phyloP scores from a whole-genome alignment of 1,140 invertebrate genomes.

The Ridgeia piscesae region DNA sequence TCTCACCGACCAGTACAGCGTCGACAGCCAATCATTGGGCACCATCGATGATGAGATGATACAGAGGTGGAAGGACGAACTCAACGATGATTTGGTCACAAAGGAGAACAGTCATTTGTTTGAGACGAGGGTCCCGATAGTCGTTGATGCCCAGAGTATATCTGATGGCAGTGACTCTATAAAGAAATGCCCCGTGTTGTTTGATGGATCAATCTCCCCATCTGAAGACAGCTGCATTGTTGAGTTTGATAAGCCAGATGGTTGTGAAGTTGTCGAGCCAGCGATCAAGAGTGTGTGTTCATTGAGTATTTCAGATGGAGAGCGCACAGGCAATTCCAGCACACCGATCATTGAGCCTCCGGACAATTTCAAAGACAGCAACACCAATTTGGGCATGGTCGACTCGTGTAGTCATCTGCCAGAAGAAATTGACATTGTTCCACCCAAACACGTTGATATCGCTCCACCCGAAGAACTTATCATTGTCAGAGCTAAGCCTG shows the following conservation, averaged over 20 bases:
- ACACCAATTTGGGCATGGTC: not conserved
- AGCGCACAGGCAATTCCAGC: not conserved
- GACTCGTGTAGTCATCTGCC: not conserved
- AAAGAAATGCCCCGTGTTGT: not conserved
- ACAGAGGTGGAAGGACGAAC: not conserved
- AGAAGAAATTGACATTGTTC: not conserved
- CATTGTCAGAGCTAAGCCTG: not conserved
- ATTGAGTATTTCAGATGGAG: not conserved
- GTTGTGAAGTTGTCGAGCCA: not conserved
- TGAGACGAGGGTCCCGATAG: not conserved
- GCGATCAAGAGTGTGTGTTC: not conserved
- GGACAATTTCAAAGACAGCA: not conserved
- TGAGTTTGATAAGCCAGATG: not conserved
- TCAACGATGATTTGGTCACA: not conserved
- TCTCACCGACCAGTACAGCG: not conserved
- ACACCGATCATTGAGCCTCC: not conserved
- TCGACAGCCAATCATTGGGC: not conserved
- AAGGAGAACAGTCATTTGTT: not conserved
- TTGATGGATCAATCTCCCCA: not conserved
- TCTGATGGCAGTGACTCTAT: not conserved
- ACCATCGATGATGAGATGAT: not conserved
- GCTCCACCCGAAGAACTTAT: not conserved
- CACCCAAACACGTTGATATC: not conserved
- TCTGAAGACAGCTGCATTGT: not conserved
- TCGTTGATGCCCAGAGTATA: not conserved